Conservation (phyloP, 2,113 vertebrate genomes). For the Apteryx mantelli region DNA sequence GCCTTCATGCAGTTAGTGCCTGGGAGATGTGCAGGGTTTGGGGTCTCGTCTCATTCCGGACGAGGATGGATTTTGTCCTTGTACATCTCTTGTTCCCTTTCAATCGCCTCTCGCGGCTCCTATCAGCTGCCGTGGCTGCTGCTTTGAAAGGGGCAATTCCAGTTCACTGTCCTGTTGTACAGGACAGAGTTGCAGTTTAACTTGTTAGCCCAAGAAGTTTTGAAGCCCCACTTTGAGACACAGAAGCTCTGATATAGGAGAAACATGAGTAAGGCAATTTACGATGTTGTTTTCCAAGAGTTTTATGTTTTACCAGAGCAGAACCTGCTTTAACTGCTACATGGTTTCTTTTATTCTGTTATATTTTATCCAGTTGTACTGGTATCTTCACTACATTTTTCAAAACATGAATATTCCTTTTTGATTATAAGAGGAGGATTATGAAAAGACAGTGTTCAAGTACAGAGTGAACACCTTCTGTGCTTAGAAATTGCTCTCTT, state of each 20-base stretch:
- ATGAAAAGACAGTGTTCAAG: not conserved
- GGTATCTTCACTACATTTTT: not conserved
- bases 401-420: not conserved
- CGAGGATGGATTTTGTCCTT: not conserved
- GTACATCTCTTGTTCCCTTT: not conserved
- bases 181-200: not conserved
- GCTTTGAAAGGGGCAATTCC: not conserved
- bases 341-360: not conserved
- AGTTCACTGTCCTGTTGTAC: not conserved
- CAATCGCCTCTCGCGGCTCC: not conserved
- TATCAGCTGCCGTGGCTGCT: not conserved
- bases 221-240: not conserved
- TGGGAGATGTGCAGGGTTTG: fast-evolving
- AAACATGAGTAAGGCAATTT: not conserved
- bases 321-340: not conserved
- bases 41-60: fast-evolving
- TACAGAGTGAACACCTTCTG: not conserved
- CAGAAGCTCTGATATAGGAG: not conserved
- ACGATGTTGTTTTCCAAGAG: not conserved
- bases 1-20: not conserved
- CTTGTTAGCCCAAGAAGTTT: not conserved
- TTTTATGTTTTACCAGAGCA: not conserved
- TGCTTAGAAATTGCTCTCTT: not conserved
- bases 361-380: not conserved
- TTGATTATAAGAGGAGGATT: not conserved